Evolutionary conservation across 2,797 vertebrate genomes (phyloP).

Genomic region (Sebastes taczanowskii): DNA sequence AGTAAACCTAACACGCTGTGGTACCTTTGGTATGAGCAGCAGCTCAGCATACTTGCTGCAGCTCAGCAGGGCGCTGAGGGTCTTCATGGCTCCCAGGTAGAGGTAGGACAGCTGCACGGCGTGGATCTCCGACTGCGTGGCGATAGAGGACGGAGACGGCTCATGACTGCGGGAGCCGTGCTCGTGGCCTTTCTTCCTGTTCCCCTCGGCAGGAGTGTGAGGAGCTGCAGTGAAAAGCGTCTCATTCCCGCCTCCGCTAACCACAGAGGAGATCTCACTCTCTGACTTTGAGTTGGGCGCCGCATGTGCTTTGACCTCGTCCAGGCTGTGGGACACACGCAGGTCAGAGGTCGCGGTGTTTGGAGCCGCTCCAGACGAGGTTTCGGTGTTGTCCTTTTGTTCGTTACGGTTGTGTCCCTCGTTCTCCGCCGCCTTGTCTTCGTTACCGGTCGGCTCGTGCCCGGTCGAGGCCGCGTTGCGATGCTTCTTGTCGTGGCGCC

Average conservation of each 20-base stretch:
- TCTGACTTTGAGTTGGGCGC: constrained; percentile 86
- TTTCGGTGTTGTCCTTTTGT: constrained; percentile 42
- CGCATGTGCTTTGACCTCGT: constrained; percentile 87
- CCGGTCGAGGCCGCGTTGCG: constrained; percentile 80
- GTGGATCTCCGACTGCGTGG: constrained; percentile 88
- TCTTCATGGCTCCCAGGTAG: constrained; percentile 97
- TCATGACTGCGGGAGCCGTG: constrained; percentile 87
- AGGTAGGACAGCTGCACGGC: constrained; percentile 96
- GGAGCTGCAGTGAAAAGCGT: constrained; percentile 64
- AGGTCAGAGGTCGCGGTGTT: constrained; percentile 64
- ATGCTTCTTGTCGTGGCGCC: constrained; percentile 92
- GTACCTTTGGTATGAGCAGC: constrained; percentile 94
- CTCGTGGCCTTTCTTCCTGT: constrained; percentile 89
- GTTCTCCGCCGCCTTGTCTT: constrained; percentile 54
- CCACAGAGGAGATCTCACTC: constrained; percentile 86
- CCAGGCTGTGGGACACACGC: constrained; percentile 84
- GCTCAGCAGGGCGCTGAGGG: constrained; percentile 93
- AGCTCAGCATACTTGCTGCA: constrained; percentile 98
- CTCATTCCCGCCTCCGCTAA: constrained; percentile 59
- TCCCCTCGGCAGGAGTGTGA: constrained; percentile 80
- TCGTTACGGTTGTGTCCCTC: constrained; percentile 84
- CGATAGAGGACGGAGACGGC: constrained; percentile 14
- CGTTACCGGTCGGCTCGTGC: constrained; percentile 50
- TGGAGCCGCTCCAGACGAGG: neutral
- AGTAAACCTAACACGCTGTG: neutral